phyloP scores from a whole-genome alignment of 2,888 invertebrate genomes.

The Sphaerophoria taeniata region DNA sequence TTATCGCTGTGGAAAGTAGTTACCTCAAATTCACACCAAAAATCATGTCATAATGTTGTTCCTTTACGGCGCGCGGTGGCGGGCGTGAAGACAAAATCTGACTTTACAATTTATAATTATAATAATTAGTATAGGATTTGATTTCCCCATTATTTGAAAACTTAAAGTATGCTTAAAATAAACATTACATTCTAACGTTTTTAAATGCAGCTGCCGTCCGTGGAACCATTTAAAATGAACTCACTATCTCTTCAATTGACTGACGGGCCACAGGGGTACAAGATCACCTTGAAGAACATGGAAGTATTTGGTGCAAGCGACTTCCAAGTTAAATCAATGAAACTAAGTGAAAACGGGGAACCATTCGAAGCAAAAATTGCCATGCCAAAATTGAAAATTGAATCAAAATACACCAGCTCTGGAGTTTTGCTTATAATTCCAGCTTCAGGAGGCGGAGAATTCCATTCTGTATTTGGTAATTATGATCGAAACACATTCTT shows the following conservation, averaged over 20 bases:
- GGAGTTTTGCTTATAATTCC: conserved; percentile 88
- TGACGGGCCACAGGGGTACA: conserved; percentile 85
- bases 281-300: conserved; percentile 85
- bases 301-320: conserved; percentile 87
- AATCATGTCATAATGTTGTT: too few relatives aligned
- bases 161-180: too few relatives aligned
- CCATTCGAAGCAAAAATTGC: conserved; percentile 87
- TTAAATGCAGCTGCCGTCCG: conserved; percentile 84
- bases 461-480: conserved; percentile 86
- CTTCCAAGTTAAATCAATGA: conserved; percentile 85
- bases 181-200: neutral
- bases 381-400: conserved; percentile 87
- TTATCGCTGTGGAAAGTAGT: too few relatives aligned
- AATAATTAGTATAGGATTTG: too few relatives aligned
- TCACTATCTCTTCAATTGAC: conserved; percentile 85
- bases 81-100: too few relatives aligned
- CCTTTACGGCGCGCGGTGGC: too few relatives aligned
- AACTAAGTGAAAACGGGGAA: conserved; percentile 85
- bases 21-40: too few relatives aligned
- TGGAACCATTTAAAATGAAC: conserved; percentile 87
- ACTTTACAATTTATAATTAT: too few relatives aligned
- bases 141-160: too few relatives aligned
- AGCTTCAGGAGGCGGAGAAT: conserved; percentile 88
- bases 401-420: conserved; percentile 87
- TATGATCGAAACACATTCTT: conserved; percentile 2